Percentiles rank a stretch among this genome's conserved stretches.
These are phyloP conservation scores for Eupsittula cactorum DNA, from an alignment of 2,113 vertebrate genomes.

Conservation along the genomic window DNA sequence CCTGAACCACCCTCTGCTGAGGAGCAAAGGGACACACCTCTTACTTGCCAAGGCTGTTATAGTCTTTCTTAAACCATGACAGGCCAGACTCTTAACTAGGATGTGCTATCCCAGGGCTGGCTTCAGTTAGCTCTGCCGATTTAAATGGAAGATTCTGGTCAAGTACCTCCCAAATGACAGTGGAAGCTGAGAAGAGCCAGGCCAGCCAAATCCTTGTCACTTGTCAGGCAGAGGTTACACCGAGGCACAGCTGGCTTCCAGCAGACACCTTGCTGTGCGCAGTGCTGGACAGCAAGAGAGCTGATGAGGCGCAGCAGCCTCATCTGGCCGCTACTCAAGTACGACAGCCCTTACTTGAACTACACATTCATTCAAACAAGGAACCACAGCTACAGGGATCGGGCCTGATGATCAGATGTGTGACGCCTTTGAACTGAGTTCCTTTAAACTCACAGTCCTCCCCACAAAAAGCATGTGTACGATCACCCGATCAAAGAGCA, in stretches of 20 bases:
- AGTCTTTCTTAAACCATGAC: background rate
- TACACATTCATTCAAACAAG: background rate
- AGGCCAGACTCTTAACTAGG: background rate
- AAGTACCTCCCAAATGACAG: background rate
- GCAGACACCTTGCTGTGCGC: background rate
- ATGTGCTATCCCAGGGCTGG: background rate
- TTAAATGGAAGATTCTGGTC: background rate
- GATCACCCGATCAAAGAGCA: background rate
- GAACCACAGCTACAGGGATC: background rate
- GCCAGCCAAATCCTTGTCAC: background rate
- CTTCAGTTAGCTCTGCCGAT: background rate
- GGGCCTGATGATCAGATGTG: background rate
- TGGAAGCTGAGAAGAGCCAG: background rate
- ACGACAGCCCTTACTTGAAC: background rate
- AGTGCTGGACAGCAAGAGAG: background rate
- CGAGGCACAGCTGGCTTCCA: background rate
- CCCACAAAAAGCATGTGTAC: background rate
- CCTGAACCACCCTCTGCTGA: background rate
- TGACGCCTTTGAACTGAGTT: constrained; percentile 25
- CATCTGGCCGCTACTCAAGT: background rate
- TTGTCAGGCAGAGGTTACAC: background rate
- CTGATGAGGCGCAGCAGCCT: constrained; percentile 17
- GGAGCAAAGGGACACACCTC: background rate
- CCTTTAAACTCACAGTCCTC: background rate
- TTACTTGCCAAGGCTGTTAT: background rate